Base-by-base conservation (phyloP, 2,888 invertebrate species). In the Cremastobaeus sp. region DNA sequence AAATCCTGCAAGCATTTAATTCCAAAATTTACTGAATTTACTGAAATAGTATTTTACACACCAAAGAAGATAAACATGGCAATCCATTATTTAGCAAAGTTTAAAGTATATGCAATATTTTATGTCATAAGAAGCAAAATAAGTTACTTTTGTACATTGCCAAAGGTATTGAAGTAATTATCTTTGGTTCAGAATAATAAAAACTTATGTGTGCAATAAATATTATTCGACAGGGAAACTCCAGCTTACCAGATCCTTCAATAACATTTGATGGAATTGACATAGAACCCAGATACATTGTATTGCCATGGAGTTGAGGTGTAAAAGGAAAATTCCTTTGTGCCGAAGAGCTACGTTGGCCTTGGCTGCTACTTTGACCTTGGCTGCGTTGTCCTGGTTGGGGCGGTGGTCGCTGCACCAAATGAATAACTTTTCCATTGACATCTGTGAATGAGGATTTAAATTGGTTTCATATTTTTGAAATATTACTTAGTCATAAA, bases 341-440 rank as follows among this genome's bases (percentile, higher is more conserved):
- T 6, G 34, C 9, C 34, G 34, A 32, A 6, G 6, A 5, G 8
- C 25, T 25, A 25, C 25, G 32, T 84, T 87, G 74, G 78, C 85
- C 70, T 82, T 86, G 78, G 71, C 77, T 74, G 83, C 85, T 34
- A 84, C 88, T 78, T 87, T 82, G 66, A 84, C 88, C 50, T 87
- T 82, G 66, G 84, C 88, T 50, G 79, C 89, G 77, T 80, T 88
- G 77, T 83, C 89, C 65, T 82, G 89, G 73, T 47, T 89, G 89
- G 0, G 96, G 96, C 0, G 97, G 97, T 2, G 95, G 92, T 18
- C 96, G 91, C 86, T 96, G 94, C 12, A 97, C 97, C 85, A 98
- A 91, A 87, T 98, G 98, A 54, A 98, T 92, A 25, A 96, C 96
- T 89, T 97, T 97, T 1, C 96, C 96, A 85, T 95, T 90, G 17